Conservation (phyloP, 2,797 vertebrate species). For the Lagocephalus sceleratus region DNA sequence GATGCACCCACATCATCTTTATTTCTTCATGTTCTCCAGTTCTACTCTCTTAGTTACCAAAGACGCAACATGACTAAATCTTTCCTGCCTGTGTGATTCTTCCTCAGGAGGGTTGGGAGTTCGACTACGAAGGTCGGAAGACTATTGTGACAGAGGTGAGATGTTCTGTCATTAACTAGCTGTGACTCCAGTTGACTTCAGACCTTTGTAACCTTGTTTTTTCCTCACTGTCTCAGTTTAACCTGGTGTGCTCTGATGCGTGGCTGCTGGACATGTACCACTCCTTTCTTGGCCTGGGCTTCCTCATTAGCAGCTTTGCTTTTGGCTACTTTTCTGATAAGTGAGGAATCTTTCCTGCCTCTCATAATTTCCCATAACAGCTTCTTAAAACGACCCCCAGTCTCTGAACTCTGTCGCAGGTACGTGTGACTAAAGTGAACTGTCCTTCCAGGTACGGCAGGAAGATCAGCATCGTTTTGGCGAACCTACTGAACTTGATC, state of each 20-base stretch:
- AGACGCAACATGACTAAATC: no score
- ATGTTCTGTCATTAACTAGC: background rate
- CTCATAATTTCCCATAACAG: no score
- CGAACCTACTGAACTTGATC: slow-evolving; percentile 81
- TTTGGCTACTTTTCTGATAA: slow-evolving; percentile 90
- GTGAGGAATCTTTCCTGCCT: slow-evolving; percentile 49
- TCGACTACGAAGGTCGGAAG: slow-evolving; percentile 73
- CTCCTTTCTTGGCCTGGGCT: slow-evolving; percentile 83
- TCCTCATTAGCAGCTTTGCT: slow-evolving; percentile 82
- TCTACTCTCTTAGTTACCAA: background rate
- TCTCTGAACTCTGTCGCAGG: background rate
- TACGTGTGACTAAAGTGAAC: background rate
- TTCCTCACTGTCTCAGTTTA: slow-evolving; percentile 77
- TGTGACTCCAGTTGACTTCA: background rate
- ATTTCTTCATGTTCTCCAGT: background rate
- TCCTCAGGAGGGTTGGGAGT: slow-evolving; percentile 76
- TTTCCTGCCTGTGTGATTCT: background rate
- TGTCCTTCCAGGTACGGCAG: slow-evolving; percentile 82
- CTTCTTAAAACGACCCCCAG: no score
- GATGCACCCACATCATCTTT: no score
- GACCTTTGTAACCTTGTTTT: background rate
- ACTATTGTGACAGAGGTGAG: slow-evolving; percentile 88
- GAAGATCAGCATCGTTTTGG: slow-evolving; percentile 80
- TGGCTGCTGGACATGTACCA: slow-evolving; percentile 91
- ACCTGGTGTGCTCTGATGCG: slow-evolving; percentile 83